Conservation (phyloP, 2,888 invertebrate genomes). For the Eupithecia inturbata region DNA sequence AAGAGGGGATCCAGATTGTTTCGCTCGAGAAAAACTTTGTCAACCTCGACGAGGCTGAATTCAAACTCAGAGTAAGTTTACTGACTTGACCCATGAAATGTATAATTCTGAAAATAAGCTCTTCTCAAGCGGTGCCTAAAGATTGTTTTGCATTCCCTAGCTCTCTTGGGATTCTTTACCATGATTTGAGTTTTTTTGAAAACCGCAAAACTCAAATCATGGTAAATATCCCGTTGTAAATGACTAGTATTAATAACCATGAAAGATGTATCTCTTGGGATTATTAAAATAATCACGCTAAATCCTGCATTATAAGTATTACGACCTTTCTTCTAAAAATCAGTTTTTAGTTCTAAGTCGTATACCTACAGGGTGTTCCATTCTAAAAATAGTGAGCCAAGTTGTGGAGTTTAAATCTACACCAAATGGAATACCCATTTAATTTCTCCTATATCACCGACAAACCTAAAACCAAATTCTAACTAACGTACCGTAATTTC, state of each 20-base stretch:
- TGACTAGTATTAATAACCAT: too few relatives aligned
- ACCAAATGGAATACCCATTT: not conserved
- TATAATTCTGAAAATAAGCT: too few relatives aligned
- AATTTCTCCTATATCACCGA: not conserved
- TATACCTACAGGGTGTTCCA: not conserved
- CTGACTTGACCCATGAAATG: not conserved
- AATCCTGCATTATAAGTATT: too few relatives aligned
- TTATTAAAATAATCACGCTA: not conserved
- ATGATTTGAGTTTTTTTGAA: too few relatives aligned
- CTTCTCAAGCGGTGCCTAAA: too few relatives aligned
- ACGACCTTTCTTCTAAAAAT: not conserved
- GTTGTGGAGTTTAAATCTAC: not conserved
- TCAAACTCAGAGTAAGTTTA: constrained; percentile 67
- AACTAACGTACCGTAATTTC: not conserved
- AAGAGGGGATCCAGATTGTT: constrained; percentile 70
- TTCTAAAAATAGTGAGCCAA: not conserved
- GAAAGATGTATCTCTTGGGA: too few relatives aligned
- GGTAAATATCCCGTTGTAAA: too few relatives aligned
- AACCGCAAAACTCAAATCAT: too few relatives aligned
- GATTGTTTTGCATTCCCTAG: too few relatives aligned
- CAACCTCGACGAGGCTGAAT: constrained; percentile 73
- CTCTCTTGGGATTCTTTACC: too few relatives aligned
- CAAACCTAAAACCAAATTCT: not conserved
- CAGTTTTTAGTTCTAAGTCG: not conserved
- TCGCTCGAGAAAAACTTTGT: constrained; percentile 69